phyloP scores from a whole-genome alignment of 1,140 invertebrate species.

The Drosophila jambulina region DNA sequence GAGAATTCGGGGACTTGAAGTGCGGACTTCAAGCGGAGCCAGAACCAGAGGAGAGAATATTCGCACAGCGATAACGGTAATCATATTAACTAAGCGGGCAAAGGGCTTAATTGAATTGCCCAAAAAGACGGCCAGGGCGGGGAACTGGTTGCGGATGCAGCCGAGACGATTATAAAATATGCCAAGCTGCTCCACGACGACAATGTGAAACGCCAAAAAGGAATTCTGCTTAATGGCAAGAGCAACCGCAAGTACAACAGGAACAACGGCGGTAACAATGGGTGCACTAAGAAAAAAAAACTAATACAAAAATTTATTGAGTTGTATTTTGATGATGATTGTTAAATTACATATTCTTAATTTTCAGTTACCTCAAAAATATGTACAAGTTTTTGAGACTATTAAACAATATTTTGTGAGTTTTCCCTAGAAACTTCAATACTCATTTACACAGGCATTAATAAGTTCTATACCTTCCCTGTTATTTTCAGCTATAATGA shows the following conservation, averaged over 20 bases:
- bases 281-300: constrained; percentile 6
- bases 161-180: constrained; percentile 66
- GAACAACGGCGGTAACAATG: constrained; percentile 20
- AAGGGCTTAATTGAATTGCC: constrained; percentile 75
- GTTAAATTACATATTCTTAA: no score
- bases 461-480: not conserved
- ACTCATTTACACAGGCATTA: not conserved
- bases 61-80: constrained; percentile 59
- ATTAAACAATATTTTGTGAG: not conserved
- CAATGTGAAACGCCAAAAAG: constrained; percentile 74
- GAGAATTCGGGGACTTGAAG: constrained; percentile 11
- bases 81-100: constrained; percentile 66
- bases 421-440: not conserved
- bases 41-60: constrained; percentile 7
- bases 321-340: no score
- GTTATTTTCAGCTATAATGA: not conserved
- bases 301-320: no score
- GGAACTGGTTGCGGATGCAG: constrained; percentile 56
- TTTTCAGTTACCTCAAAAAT: not conserved
- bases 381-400: not conserved
- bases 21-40: constrained; percentile 1
- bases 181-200: constrained; percentile 52
- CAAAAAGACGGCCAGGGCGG: constrained; percentile 43
- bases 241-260: constrained; percentile 23
- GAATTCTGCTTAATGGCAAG: constrained; percentile 66